Percentiles rank a stretch among this genome's conserved stretches.
phyloP scores from a whole-genome alignment of 30 jellyfish, hydroid and myxozoan genomes.

The Mastigias papua region DNA sequence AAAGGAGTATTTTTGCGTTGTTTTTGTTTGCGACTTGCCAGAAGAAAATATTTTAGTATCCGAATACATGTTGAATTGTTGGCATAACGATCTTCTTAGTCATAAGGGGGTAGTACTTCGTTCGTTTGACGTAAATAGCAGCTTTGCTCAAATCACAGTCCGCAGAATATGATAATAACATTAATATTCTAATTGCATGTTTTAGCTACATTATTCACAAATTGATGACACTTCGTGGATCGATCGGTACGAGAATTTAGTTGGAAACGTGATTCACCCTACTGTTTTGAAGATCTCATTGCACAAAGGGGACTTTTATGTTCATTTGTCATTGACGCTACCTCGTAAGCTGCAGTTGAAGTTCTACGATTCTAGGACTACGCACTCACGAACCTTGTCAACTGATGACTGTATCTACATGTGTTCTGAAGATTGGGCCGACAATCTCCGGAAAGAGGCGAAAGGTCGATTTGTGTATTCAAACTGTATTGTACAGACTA shows the following conservation, averaged over 20 bases:
- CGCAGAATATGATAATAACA: too few relatives aligned
- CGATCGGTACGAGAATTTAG: constrained; percentile 77
- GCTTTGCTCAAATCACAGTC: too few relatives aligned
- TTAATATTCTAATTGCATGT: too few relatives aligned
- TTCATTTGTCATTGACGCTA: constrained; percentile 68
- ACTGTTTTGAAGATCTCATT: constrained; percentile 41
- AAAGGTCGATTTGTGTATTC: constrained; percentile 75
- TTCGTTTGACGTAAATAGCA: too few relatives aligned
- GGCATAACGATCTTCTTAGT: too few relatives aligned
- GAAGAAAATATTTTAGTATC: too few relatives aligned
- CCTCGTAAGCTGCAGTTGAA: constrained; percentile 86
- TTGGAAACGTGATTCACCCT: constrained; percentile 88
- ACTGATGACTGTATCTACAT: constrained; percentile 79
- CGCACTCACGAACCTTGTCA: constrained; percentile 63
- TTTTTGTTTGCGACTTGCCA: too few relatives aligned
- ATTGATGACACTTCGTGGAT: constrained; percentile 74
- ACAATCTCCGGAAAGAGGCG: constrained; percentile 72
- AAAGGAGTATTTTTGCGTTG: too few relatives aligned
- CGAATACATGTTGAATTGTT: too few relatives aligned
- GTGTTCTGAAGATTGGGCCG: constrained; percentile 96
- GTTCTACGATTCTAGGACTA: constrained; percentile 75
- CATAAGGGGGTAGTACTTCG: too few relatives aligned
- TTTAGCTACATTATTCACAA: constrained; percentile 72
- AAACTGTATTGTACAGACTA: constrained; percentile 79
- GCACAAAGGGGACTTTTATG: constrained; percentile 92